Base-by-base conservation (phyloP, 1,140 invertebrate genomes). In the Trichogramma pretiosum region DNA sequence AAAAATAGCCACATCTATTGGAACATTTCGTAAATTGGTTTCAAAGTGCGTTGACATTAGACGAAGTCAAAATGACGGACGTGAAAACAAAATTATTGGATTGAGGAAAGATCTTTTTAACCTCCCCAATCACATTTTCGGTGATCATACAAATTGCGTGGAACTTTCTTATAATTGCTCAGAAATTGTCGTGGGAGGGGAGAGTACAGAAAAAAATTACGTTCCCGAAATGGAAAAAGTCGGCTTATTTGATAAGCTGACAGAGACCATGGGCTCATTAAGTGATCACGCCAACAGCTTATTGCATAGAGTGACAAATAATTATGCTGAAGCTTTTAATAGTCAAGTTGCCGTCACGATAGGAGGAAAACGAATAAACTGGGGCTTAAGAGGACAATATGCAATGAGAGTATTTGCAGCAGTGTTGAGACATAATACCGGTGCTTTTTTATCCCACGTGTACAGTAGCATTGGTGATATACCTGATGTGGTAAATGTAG, bases 271-370 rank as follows among this genome's bases (percentile, higher is more conserved):
- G 0, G 3, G 24, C 2, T 22, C 37, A 16, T 47, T 56, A 23
- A 46, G 37, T 35, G 7, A 14, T 40, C 34, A 57, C 48, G 48
- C 56, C 19, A 24, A 48, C 5, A 58, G 57, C 35, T 52, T 66
- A 13, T 50, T 72, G 7, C 24, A 58, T 3, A 60, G 68, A 45
- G 55, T 56, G 21, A 67, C 63, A 24, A 72, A 60, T 28, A 72
- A 72, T 50, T 13, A 33, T 17, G 63, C 59, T 9, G 70, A 74
- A 59, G 21, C 38, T 21, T 70, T 59, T 48, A 61, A 67, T 48
- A 48, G 45, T 18, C 42, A 51, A n/a, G 17, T 63, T 0, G 46
- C 42, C n/a, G 68, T 68, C 50, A 55, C 53, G 45, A 46, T 61
- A 21, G 60, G 58, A 16, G 67, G 63, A 9, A 68, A 71, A 52